phyloP scores from a whole-genome alignment of 1,140 invertebrate species.

The Araneus ventricosus region DNA sequence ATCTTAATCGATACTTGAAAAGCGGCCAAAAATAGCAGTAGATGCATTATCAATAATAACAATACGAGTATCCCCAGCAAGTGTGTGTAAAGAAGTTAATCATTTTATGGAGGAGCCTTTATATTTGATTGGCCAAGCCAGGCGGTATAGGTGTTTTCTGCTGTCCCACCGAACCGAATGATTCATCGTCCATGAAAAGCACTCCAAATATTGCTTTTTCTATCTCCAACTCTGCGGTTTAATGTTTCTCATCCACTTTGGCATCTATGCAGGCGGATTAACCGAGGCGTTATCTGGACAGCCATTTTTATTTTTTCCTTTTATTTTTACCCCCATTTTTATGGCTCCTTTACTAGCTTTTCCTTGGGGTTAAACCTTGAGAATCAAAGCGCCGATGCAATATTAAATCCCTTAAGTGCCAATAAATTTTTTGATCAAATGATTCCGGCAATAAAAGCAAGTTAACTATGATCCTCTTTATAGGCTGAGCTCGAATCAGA shows the following conservation, averaged over 20 bases:
- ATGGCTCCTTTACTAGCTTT: conserved; percentile 2
- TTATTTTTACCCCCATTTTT: conserved; percentile 1
- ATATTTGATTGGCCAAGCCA: conserved; percentile 43
- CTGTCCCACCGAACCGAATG: conserved; percentile 10
- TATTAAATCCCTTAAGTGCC: conserved; percentile 7
- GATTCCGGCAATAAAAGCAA: background rate
- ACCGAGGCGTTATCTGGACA: conserved; percentile 18
- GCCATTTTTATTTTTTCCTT: background rate
- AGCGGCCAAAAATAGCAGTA: conserved; percentile 3
- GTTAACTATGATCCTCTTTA: conserved; percentile 28
- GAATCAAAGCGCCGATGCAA: conserved; percentile 11
- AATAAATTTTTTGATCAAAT: conserved; percentile 41
- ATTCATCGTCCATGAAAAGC: conserved; percentile 51
- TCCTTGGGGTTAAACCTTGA: background rate
- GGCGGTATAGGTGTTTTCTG: conserved; percentile 27
- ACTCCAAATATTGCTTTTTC: conserved; percentile 57
- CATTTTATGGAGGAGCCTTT: conserved; percentile 55
- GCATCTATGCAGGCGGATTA: conserved; percentile 31
- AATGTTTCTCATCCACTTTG: conserved; percentile 51
- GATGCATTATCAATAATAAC: background rate
- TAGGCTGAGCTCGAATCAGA: background rate
- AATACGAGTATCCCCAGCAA: background rate
- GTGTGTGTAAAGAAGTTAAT: conserved; percentile 36
- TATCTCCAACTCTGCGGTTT: conserved; percentile 43
- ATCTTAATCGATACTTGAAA: conserved; percentile 51